Evolutionary conservation across 2,113 vertebrate genomes (phyloP).

Genomic region (Varanus komodoensis): DNA sequence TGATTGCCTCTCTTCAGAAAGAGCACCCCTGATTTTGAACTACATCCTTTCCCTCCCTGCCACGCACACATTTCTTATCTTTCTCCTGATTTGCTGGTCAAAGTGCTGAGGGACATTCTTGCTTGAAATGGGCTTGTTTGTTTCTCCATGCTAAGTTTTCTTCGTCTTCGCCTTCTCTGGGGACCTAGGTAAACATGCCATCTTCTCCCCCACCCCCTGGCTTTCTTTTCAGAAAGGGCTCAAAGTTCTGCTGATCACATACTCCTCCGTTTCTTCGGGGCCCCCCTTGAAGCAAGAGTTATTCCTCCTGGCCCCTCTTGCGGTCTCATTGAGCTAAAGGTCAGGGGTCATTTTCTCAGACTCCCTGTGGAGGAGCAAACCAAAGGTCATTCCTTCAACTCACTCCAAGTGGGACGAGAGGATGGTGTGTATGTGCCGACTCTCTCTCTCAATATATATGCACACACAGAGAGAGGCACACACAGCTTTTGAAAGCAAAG

Average conservation of each 20-base stretch:
- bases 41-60: constrained; percentile 50
- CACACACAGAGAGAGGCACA: neutral
- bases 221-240: constrained; percentile 55
- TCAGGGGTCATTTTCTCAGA: constrained; percentile 77
- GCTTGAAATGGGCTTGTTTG: constrained; percentile 44
- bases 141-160: constrained; percentile 50
- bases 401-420: constrained; percentile 52
- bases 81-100: constrained; percentile 71
- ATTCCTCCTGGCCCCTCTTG: constrained; percentile 67
- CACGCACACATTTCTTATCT: constrained; percentile 20
- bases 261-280: constrained; percentile 18
- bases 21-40: constrained; percentile 56
- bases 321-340: constrained; percentile 66
- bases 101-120: constrained; percentile 40
- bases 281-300: constrained; percentile 48
- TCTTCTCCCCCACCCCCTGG: neutral
- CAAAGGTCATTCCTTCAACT: constrained; percentile 62
- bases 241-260: constrained; percentile 48
- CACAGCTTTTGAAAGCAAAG: neutral
- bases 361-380: constrained; percentile 65
- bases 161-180: neutral
- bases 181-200: constrained; percentile 45
- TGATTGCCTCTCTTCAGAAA: constrained; percentile 70
- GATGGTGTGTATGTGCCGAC: neutral
- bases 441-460: neutral